Base-by-base conservation (phyloP, 2,113 vertebrate species). In the Rallus limicola region DNA sequence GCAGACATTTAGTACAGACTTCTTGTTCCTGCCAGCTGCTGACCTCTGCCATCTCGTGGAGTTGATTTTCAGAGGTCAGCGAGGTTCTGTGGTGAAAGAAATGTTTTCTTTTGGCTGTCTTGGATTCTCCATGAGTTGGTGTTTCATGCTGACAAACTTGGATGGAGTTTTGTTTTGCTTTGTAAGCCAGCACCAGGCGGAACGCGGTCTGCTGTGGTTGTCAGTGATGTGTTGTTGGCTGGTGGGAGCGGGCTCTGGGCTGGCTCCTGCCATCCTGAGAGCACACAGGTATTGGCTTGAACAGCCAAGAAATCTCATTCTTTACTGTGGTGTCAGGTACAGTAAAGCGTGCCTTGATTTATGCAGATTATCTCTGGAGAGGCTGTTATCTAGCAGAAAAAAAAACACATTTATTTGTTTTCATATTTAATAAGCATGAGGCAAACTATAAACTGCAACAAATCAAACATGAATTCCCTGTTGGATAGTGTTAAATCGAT, bases 381-480 rank as follows among this genome's bases (percentile, higher is more conserved):
- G 55, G 13, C 63, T 15, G 16, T 44, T 81, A 36, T 15, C 52
- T 86, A 80, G 40, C 50, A 82, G 86, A 64, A 76, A 80, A 92
- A 44, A 55, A 85, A 85, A 46, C 53, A 12, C 13, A 11, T 74
- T 85, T 64, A 23, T 83, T 79, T 70, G 16, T 70, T 70, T 67
- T 69, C 44, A 16, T 85, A 77, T 59, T 92, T 86, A 69, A 70
- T 87, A 95, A 90, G 60, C 20, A 63, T 31, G 55, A 78, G n/a
- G n/a, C 34, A 83, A 88, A 60, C 40, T 67, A 67, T 62, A 77
- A 86, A 68, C 63, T 42, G 58, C 40, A 70, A 60, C 42, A 81
- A 77, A 81, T 88, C 56, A 80, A 65, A 44, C 20, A 24, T 2
- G 28, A 36, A 15, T 90, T 92, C 56, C 34, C 33, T 44, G 26